These are phyloP conservation scores for Cecropterus lyciades DNA, from an alignment of 1,140 invertebrate species.

Conservation along the genomic window DNA sequence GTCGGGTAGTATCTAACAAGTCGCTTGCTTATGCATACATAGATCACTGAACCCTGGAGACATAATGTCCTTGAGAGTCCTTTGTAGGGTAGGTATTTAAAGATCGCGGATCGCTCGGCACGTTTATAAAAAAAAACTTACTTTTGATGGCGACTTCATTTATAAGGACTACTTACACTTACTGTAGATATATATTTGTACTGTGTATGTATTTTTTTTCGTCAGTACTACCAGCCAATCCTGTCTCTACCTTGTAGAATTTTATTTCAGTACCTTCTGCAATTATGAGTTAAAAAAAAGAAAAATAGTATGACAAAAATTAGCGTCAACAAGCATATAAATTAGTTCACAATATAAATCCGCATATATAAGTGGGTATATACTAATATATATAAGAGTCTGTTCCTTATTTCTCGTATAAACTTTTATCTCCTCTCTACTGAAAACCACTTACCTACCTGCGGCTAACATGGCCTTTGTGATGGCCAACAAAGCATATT, in stretches of 20 bases:
- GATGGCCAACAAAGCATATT: background rate
- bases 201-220: no score
- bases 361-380: background rate
- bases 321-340: background rate
- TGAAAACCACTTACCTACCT: background rate
- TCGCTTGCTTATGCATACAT: constrained; percentile 34
- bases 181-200: no score
- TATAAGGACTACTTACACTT: no score
- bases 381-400: background rate
- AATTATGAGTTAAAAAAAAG: background rate
- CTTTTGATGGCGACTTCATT: background rate
- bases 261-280: background rate
- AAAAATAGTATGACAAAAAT: background rate
- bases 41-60: constrained; percentile 38
- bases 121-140: background rate
- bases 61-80: constrained; percentile 41
- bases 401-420: constrained; percentile 2
- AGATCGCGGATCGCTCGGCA: background rate
- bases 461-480: constrained; percentile 1
- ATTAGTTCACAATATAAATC: background rate
- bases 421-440: constrained; percentile 2
- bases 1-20: constrained; percentile 39
- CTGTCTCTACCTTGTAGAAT: background rate
- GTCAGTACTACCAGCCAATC: no score
- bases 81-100: constrained; percentile 41